phyloP scores from a whole-genome alignment of 2,113 vertebrate genomes.

The Glaucomys volans region DNA sequence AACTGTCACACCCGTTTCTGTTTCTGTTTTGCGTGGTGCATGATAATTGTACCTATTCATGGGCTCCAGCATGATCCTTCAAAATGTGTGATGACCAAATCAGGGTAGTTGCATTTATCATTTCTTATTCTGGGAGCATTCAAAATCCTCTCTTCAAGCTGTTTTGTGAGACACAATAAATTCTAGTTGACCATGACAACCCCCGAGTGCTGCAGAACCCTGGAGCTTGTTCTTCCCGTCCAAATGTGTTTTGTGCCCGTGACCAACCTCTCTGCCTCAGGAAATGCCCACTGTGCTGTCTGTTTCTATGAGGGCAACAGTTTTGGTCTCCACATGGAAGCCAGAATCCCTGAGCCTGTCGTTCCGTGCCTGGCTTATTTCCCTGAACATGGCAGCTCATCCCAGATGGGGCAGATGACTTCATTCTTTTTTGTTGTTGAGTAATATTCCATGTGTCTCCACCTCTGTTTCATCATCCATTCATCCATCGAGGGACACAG shows the following conservation, averaged over 20 bases:
- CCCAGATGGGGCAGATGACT: background rate
- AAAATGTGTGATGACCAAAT: background rate
- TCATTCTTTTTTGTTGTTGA: background rate
- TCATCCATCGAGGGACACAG: background rate
- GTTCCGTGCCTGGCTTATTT: background rate
- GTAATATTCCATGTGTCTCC: background rate
- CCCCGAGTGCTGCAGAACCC: background rate
- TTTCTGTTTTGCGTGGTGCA: no score
- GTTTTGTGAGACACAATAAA: background rate
- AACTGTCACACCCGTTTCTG: background rate
- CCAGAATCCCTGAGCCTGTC: background rate
- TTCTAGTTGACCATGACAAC: background rate
- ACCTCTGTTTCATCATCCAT: background rate
- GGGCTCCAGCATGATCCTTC: background rate
- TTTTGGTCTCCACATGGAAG: background rate
- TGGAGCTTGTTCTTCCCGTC: background rate
- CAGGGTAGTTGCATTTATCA: background rate
- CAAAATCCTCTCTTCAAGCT: background rate
- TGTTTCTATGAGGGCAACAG: background rate
- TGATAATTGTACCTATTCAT: background rate
- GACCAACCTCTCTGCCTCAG: background rate
- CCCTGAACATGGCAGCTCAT: background rate
- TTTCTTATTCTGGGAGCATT: no score
- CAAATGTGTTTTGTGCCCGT: background rate
- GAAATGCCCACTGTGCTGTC: background rate